phyloP scores from a whole-genome alignment of 2,888 invertebrate genomes.

The Electrophaes corylata region DNA sequence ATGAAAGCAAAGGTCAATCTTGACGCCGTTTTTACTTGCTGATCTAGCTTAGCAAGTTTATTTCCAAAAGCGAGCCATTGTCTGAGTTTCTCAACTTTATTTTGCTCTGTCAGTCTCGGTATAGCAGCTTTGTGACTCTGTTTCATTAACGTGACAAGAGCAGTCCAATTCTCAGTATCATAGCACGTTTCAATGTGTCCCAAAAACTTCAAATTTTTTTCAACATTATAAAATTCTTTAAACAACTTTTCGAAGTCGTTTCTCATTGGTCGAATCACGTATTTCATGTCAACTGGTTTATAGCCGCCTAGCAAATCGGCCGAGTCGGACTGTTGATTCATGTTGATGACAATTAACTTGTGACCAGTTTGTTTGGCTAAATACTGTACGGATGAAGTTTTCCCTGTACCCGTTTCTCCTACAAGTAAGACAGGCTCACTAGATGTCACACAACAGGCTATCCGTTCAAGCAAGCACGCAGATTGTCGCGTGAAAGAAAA shows the following conservation, averaged over 20 bases:
- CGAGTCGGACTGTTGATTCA: slow-evolving; percentile 99
- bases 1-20: slow-evolving; percentile 95
- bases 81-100: slow-evolving; percentile 63
- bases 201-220: slow-evolving; percentile 93
- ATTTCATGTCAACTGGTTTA: slow-evolving; percentile 96
- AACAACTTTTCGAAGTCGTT: slow-evolving; percentile 94
- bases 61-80: slow-evolving; percentile 87
- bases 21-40: slow-evolving; percentile 89
- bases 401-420: slow-evolving; percentile 99
- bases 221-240: slow-evolving; percentile 88
- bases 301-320: slow-evolving; percentile 98
- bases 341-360: slow-evolving; percentile 96
- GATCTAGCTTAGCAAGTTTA: slow-evolving; percentile 88
- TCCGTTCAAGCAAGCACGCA: slow-evolving; percentile 92
- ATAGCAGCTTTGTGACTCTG: slow-evolving; percentile 89
- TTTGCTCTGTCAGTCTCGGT: slow-evolving; percentile 70
- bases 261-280: slow-evolving; percentile 91
- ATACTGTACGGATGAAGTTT: slow-evolving; percentile 97
- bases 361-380: slow-evolving; percentile 93
- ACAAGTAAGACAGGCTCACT: slow-evolving; percentile 97
- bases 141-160: slow-evolving; percentile 90
- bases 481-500: slow-evolving; percentile 94
- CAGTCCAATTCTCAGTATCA: slow-evolving; percentile 88
- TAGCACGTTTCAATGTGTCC: slow-evolving; percentile 91
- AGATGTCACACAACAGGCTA: slow-evolving; percentile 92